Conservation (phyloP, 2,113 vertebrate genomes). For the Muscicapa adusta region DNA sequence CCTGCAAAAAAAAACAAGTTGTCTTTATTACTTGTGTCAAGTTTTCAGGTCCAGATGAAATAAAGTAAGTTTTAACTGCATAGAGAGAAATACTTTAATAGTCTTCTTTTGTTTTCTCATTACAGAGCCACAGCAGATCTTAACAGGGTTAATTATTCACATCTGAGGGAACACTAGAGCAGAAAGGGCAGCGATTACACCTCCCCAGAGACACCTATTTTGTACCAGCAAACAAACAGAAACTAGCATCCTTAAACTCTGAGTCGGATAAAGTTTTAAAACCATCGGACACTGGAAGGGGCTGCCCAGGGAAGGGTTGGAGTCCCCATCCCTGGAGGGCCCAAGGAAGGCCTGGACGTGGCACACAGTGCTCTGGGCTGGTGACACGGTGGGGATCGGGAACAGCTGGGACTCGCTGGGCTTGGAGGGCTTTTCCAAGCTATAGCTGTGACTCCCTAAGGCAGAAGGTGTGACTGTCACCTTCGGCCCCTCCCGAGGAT, state of each 20-base stretch:
- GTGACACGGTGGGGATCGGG: rapidly evolving
- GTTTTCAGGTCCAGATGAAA: not conserved
- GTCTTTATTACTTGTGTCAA: not conserved
- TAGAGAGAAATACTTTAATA: not conserved
- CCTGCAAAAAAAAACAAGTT: not conserved
- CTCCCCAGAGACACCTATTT: not conserved
- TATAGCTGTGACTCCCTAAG: not conserved
- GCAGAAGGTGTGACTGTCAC: not conserved
- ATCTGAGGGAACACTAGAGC: not conserved
- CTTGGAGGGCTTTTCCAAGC: not conserved
- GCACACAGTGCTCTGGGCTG: not conserved
- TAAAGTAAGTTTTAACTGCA: not conserved
- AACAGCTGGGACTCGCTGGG: rapidly evolving
- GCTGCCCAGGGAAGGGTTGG: too few species aligned
- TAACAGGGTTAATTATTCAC: not conserved
- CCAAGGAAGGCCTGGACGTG: not conserved
- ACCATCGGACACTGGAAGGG: rapidly evolving
- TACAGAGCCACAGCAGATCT: not conserved
- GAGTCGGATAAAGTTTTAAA: not conserved
- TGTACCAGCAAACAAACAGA: not conserved
- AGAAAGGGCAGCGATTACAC: not conserved
- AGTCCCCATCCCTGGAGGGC: too few species aligned
- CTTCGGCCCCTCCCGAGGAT: not conserved
- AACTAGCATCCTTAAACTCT: not conserved
- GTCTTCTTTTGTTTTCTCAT: not conserved